Percentiles rank a stretch among this genome's conserved stretches.
Conservation (phyloP, 2,797 vertebrate genomes). For the Leptatherina wallacei region DNA sequence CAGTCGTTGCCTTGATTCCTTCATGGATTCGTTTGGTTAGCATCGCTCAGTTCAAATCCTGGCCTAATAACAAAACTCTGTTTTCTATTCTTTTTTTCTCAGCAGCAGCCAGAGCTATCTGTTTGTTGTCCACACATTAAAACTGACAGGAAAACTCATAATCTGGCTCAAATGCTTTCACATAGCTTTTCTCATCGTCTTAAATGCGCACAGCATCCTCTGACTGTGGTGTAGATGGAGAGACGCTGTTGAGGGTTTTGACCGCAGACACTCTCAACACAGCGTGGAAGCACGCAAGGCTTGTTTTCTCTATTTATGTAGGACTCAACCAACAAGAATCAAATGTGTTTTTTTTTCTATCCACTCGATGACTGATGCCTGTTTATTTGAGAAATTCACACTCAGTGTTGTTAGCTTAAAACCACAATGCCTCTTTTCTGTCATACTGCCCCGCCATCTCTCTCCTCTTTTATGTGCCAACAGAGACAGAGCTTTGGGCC, state of each 20-base stretch:
- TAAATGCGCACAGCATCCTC: slow-evolving; percentile 44
- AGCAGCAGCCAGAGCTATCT: slow-evolving; percentile 38
- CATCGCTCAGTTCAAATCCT: slow-evolving; percentile 36
- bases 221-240: slow-evolving; percentile 30
- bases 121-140: slow-evolving; percentile 33
- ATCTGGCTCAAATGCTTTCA: slow-evolving; percentile 28
- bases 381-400: slow-evolving; percentile 28
- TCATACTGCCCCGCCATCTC: slow-evolving; percentile 52
- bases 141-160: slow-evolving; percentile 20
- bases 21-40: slow-evolving; percentile 52
- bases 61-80: slow-evolving; percentile 35
- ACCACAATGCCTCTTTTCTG: slow-evolving; percentile 31
- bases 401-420: slow-evolving; percentile 36
- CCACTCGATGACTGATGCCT: slow-evolving; percentile 16
- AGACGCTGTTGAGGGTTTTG: slow-evolving; percentile 48
- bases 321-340: slow-evolving; percentile 35
- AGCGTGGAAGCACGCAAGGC: slow-evolving; percentile 36
- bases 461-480: slow-evolving; percentile 64
- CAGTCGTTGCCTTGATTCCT: slow-evolving; percentile 53
- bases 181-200: slow-evolving; percentile 27
- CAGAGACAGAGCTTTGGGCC: slow-evolving; percentile 64
- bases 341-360: slow-evolving; percentile 22
- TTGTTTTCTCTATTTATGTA: slow-evolving; percentile 44
- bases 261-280: slow-evolving; percentile 50
- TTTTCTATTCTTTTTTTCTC: slow-evolving; percentile 26